Percentiles rank a stretch among this genome's conserved stretches.
These are phyloP conservation scores for Biston betularia DNA, from an alignment of 2,888 invertebrate species.

Conservation along the genomic window DNA sequence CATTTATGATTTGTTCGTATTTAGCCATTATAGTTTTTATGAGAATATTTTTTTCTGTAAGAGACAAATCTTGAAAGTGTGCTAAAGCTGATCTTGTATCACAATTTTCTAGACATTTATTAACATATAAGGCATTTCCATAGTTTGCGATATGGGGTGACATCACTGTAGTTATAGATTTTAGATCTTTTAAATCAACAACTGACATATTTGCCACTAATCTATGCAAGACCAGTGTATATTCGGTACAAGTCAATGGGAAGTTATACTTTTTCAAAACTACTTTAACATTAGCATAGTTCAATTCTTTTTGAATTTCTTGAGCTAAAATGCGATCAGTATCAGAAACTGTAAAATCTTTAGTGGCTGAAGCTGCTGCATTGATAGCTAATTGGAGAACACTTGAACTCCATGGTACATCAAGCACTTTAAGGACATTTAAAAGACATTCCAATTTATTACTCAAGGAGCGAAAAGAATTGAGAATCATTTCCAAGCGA, in stretches of 20 bases:
- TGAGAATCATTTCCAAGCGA: conserved; percentile 71
- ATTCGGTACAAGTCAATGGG: conserved; percentile 73
- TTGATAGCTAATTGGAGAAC: conserved; percentile 68
- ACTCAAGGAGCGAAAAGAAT: conserved; percentile 67
- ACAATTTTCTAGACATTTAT: conserved; percentile 72
- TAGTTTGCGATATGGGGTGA: conserved; percentile 61
- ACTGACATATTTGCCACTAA: conserved; percentile 63
- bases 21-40: conserved; percentile 68
- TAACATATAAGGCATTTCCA: conserved; percentile 70
- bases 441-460: conserved; percentile 75
- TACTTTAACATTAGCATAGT: conserved; percentile 78
- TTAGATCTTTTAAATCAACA: conserved; percentile 72
- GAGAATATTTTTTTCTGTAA: conserved; percentile 63
- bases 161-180: conserved; percentile 67
- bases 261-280: conserved; percentile 80
- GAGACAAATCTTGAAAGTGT: conserved; percentile 65
- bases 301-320: conserved; percentile 76
- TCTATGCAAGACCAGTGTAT: conserved; percentile 73
- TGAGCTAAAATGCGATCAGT: conserved; percentile 67
- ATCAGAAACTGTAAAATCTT: conserved; percentile 74
- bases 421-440: conserved; percentile 75
- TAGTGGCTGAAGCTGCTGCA: conserved; percentile 66
- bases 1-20: conserved; percentile 74
- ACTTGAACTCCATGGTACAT: conserved; percentile 76
- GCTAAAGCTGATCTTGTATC: conserved; percentile 71